Percentiles rank a stretch among this genome's conserved stretches.
Conservation (phyloP, 1,140 invertebrate genomes). For the Leptoteleia sp. region DNA sequence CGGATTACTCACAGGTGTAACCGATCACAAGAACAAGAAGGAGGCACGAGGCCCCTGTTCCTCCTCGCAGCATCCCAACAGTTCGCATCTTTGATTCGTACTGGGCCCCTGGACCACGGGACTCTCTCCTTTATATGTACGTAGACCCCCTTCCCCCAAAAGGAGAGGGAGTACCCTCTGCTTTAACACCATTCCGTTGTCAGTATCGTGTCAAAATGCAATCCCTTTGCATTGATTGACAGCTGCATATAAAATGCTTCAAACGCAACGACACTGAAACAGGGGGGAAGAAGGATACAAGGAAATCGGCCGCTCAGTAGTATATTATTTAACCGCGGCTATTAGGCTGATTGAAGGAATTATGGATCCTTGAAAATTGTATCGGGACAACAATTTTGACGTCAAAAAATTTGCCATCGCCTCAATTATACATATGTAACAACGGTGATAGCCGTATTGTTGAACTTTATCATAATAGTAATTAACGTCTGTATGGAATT, state of each 20-base stretch:
- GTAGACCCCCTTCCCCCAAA: slow-evolving; percentile 64
- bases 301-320: slow-evolving; percentile 53
- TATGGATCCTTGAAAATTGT: slow-evolving; percentile 56
- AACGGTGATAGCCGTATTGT: too few species aligned
- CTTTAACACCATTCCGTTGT: slow-evolving; percentile 75
- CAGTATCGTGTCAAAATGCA: slow-evolving; percentile 72
- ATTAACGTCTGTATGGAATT: too few species aligned
- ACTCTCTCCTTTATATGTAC: slow-evolving; percentile 79
- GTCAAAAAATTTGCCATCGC: slow-evolving; percentile 35
- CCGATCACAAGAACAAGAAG: slow-evolving; percentile 69
- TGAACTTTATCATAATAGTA: slow-evolving; percentile 32
- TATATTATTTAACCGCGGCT: slow-evolving; percentile 55
- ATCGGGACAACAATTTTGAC: slow-evolving; percentile 54
- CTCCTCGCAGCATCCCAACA: slow-evolving; percentile 75
- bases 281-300: slow-evolving; percentile 54
- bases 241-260: slow-evolving; percentile 56
- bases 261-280: slow-evolving; percentile 27
- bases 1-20: slow-evolving; percentile 75
- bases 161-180: slow-evolving; percentile 69
- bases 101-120: slow-evolving; percentile 75
- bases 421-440: slow-evolving; percentile 30
- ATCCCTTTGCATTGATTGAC: slow-evolving; percentile 69
- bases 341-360: slow-evolving; percentile 62
- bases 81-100: slow-evolving; percentile 78
- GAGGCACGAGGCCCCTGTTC: slow-evolving; percentile 65